Evolutionary conservation across 2,888 invertebrate genomes (phyloP).

Genomic region (Tipula vernalis): DNA sequence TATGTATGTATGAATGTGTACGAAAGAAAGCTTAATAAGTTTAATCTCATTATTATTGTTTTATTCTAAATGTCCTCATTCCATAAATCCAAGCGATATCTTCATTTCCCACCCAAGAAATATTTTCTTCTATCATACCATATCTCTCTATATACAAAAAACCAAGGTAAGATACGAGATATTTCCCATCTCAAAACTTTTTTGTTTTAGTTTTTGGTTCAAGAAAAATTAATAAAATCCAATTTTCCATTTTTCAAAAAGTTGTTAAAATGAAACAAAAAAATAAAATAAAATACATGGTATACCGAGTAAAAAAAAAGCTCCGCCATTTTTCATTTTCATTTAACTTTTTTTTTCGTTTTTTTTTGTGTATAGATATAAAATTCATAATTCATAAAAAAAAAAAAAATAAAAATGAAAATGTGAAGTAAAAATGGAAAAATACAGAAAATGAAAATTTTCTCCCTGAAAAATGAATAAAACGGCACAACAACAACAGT

Average conservation of each 20-base stretch:
- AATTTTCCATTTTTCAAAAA: neutral
- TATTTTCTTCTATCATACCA: neutral
- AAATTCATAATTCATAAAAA: conserved; percentile 1
- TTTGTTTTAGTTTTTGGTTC: neutral
- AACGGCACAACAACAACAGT: neutral
- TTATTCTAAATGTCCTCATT: neutral
- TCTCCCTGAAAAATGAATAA: neutral
- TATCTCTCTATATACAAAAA: neutral
- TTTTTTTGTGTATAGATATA: neutral
- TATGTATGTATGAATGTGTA: neutral
- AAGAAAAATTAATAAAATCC: neutral
- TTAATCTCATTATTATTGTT: neutral
- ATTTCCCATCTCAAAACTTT: neutral
- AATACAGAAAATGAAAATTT: neutral
- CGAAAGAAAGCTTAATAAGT: neutral
- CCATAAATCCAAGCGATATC: neutral
- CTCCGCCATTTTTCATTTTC: neutral
- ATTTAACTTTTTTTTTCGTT: neutral
- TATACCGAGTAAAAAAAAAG: neutral
- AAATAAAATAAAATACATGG: neutral
- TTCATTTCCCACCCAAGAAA: neutral
- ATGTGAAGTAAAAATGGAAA: neutral
- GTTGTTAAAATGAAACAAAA: neutral
- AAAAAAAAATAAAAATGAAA: neutral
- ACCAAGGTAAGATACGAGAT: neutral